A percentile compares a stretch with the other conserved stretches of the same genome.
phyloP scores from a whole-genome alignment of 2,113 vertebrate genomes.

The Alethe castanea region DNA sequence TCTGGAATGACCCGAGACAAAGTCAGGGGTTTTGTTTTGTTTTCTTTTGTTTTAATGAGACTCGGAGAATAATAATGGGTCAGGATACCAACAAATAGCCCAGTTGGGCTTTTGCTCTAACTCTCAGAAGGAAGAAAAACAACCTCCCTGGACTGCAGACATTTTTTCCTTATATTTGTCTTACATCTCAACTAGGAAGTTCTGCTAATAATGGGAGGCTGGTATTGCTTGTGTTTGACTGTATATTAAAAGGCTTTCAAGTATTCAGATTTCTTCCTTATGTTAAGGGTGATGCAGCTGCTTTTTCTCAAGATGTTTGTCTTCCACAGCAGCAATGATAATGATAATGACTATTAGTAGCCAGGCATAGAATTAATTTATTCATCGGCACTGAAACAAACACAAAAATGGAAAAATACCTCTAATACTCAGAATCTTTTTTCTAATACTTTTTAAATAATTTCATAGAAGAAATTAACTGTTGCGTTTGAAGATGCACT shows the following conservation, averaged over 20 bases:
- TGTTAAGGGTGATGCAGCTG: background rate
- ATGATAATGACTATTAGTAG: background rate
- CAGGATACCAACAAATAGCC: conserved; percentile 39
- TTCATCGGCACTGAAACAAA: background rate
- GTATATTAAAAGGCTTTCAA: background rate
- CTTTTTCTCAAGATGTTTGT: background rate
- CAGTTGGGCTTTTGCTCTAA: background rate
- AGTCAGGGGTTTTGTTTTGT: background rate
- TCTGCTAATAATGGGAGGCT: background rate
- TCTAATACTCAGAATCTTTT: background rate
- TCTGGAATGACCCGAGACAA: conserved; percentile 68
- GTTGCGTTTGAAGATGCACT: background rate
- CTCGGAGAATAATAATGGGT: background rate
- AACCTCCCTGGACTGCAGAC: background rate
- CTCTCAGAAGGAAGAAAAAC: conserved; percentile 37
- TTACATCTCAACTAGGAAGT: background rate
- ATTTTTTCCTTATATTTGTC: background rate
- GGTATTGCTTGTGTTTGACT: background rate
- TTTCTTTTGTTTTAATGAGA: conserved; percentile 52
- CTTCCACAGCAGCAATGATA: background rate
- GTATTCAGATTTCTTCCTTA: background rate
- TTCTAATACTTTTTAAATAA: background rate
- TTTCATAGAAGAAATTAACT: background rate
- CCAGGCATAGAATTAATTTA: background rate
- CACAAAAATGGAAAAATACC: background rate